Evolutionary conservation across 92 coral and sea anemone genomes (phyloP), one percentile per base, ranked within the genome.

Genomic region (Parazoanthus darwini): DNA sequence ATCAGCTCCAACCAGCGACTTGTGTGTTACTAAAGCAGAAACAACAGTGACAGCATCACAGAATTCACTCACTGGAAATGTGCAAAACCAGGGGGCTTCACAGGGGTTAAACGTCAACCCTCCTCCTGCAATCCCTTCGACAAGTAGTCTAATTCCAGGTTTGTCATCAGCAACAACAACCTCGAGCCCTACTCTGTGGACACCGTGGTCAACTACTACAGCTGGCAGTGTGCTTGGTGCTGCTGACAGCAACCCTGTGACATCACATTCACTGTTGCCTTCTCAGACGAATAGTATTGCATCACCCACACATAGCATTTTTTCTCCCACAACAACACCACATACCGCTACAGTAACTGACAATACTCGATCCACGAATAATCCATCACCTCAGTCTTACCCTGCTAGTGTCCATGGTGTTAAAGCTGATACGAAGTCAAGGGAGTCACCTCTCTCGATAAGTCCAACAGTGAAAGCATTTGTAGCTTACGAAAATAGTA

Each of bases 171-270:
- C 25, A 23, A 36, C 48, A 39, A 58, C 86, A 42, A 78, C 86
- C 14, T 73, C 79, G 29, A 77, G 66, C 59, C 8, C 88, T 72
- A 29, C 88, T 25, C 36, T 84, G 22, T 84, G 87, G 87, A 84
- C 87, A 46, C 87, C 87, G 8, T 84, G 87, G 87, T 84, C 87
- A 46, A 84, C 87, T 5, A 84, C 89, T 18, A 18, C 89, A 39
- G 54, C 81, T 37, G 89, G 56, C 37, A 54, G 10, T 50, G 38
- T 20, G 26, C 18, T 15, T 11, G 43, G 82, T 56, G 80, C 43
- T 18, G 3, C 71, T 20, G 75, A 50, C 4, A 84, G 18, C 36
- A 44, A 44, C 43, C 70, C 79, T 36, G 59, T 84, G 35, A 33
- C 39, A 14, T 84, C 87, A 5, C 78, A 84, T 44, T 6, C 87